Conservation (phyloP, 2,888 invertebrate genomes). For the Lamellibrachia satsuma region DNA sequence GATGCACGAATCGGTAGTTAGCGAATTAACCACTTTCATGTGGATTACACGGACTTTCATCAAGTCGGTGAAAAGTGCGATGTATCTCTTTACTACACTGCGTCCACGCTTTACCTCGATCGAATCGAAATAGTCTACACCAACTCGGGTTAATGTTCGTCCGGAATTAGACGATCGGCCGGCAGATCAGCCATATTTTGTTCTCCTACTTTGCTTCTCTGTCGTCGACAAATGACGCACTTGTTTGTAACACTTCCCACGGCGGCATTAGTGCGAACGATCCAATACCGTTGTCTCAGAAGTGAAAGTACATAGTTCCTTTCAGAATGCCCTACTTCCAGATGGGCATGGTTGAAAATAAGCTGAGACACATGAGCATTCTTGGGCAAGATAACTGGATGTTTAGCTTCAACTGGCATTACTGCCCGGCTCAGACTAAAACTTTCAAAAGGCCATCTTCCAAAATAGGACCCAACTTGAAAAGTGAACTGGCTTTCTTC, state of each 20-base stretch:
- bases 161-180: not conserved
- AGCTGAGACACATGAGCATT: constrained; percentile 29
- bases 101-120: constrained; percentile 14
- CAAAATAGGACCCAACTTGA: constrained; percentile 38
- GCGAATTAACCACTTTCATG: not conserved
- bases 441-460: constrained; percentile 41
- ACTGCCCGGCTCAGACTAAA: constrained; percentile 35
- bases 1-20: constrained; percentile 22
- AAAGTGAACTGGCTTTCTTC: constrained; percentile 23
- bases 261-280: not conserved
- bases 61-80: not conserved
- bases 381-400: constrained; percentile 46
- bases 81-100: not conserved
- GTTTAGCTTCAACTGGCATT: constrained; percentile 30
- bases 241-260: no score
- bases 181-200: constrained; percentile 21
- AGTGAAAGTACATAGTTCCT: constrained; percentile 13
- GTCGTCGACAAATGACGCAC: no score
- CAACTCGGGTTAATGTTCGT: constrained; percentile 17
- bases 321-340: not conserved
- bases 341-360: no score
- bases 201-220: not conserved
- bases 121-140: constrained; percentile 19
- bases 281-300: not conserved
- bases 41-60: constrained; percentile 22